Percentiles rank a stretch among this genome's conserved stretches.
Evolutionary conservation across 1,140 invertebrate genomes (phyloP).

Genomic region (Drosophila guanche): DNA sequence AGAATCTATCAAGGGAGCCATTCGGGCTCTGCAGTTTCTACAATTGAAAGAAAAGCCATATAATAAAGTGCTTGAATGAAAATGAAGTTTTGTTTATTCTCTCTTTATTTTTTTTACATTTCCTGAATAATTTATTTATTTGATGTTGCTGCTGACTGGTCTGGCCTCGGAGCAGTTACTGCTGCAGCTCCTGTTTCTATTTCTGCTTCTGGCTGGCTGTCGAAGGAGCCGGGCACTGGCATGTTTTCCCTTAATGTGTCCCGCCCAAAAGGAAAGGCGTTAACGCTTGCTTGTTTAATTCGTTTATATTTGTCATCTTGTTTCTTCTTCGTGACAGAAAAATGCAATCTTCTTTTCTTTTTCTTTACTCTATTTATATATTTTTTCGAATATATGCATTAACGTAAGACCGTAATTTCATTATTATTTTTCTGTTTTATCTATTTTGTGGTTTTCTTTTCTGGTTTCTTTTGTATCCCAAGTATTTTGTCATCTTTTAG

Average conservation of each 20-base stretch:
- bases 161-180: not conserved
- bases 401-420: slow-evolving; percentile 30
- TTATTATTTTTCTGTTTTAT: slow-evolving; percentile 42
- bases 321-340: slow-evolving; percentile 62
- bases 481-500: slow-evolving; percentile 53
- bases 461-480: slow-evolving; percentile 55
- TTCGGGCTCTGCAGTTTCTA: slow-evolving; percentile 48
- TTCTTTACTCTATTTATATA: slow-evolving; percentile 63
- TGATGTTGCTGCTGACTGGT: slow-evolving; percentile 1
- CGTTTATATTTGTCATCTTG: slow-evolving; percentile 73
- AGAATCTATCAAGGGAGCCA: slow-evolving; percentile 18
- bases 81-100: slow-evolving; percentile 25
- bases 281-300: slow-evolving; percentile 72
- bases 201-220: not conserved
- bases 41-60: slow-evolving; percentile 71
- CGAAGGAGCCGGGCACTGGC: too few species aligned
- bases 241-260: slow-evolving; percentile 45
- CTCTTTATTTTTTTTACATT: slow-evolving; percentile 9
- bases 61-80: slow-evolving; percentile 69
- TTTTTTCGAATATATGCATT: slow-evolving; percentile 73
- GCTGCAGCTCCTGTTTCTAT: not conserved
- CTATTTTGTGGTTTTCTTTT: slow-evolving; percentile 57
- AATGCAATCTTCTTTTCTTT: slow-evolving; percentile 65
- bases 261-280: slow-evolving; percentile 77
- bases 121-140: slow-evolving; percentile 6